Conservation (phyloP, 2,113 vertebrate genomes). For the Drymodes brunneopygia region DNA sequence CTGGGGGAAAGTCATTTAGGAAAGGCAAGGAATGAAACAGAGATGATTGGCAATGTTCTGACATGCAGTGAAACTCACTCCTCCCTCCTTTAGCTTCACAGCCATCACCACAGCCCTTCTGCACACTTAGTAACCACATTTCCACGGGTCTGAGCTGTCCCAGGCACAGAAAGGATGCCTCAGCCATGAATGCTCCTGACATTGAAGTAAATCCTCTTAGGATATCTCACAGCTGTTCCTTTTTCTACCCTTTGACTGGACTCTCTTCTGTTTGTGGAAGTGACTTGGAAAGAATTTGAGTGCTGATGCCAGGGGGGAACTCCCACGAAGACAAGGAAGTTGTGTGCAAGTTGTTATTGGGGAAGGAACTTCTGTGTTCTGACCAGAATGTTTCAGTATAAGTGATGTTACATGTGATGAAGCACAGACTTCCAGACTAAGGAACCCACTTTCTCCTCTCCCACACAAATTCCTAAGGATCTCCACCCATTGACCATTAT, state of each 20-base stretch:
- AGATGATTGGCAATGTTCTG: background rate
- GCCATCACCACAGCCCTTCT: background rate
- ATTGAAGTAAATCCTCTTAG: background rate
- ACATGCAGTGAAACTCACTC: background rate
- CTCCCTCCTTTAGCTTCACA: background rate
- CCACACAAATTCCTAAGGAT: background rate
- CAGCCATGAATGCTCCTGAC: background rate
- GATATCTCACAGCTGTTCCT: slow-evolving; percentile 1
- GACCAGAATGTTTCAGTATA: background rate
- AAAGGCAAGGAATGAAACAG: background rate
- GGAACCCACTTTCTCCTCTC: background rate
- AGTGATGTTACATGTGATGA: background rate
- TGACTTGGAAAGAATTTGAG: slow-evolving; percentile 25
- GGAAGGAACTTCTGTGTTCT: background rate
- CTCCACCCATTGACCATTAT: background rate
- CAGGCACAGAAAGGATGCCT: background rate
- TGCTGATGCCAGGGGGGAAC: background rate
- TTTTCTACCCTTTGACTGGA: background rate
- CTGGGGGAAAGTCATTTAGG: background rate
- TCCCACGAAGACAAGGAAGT: background rate
- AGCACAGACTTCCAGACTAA: background rate
- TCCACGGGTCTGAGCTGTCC: background rate
- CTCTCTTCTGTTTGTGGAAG: background rate
- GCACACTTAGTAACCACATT: background rate
- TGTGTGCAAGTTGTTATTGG: background rate